Evolutionary conservation across 2,113 vertebrate species (phyloP).

Genomic region (Dermatemys mawii): DNA sequence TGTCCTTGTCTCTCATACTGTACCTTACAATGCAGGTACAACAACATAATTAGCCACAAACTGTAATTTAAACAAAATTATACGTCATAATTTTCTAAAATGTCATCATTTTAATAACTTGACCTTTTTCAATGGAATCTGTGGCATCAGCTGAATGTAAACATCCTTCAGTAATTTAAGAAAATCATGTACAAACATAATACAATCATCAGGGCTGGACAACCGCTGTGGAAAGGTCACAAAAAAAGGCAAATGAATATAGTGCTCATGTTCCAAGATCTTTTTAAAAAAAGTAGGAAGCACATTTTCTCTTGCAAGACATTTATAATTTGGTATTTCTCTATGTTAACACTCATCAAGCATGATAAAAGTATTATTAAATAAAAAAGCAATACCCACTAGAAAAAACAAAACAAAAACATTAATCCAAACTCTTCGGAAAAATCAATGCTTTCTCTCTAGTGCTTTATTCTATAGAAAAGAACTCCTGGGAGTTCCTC

Average conservation of each 20-base stretch:
- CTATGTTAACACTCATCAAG: not conserved
- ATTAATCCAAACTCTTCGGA: not conserved
- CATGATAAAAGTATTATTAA: not conserved
- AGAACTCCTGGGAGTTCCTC: not conserved
- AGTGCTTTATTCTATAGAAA: not conserved
- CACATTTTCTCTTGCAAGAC: not conserved
- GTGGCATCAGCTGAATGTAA: not conserved
- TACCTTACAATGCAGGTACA: not conserved
- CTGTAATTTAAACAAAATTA: not conserved
- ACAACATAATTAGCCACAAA: not conserved
- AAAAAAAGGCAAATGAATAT: conserved; percentile 25
- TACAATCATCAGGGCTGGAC: conserved; percentile 2
- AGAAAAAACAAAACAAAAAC: not conserved
- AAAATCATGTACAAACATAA: not conserved
- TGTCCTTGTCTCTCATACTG: not conserved
- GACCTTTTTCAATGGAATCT: not conserved
- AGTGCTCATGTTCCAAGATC: not conserved
- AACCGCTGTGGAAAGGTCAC: conserved; percentile 28
- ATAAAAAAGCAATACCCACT: not conserved
- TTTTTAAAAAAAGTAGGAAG: not conserved
- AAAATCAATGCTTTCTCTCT: not conserved
- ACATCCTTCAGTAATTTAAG: not conserved
- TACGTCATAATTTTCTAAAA: not conserved
- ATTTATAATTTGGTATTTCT: not conserved
- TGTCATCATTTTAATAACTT: not conserved